Percentiles rank a stretch among this genome's conserved stretches.
These are phyloP conservation scores for Nineta flava DNA, from an alignment of 2,888 invertebrate species.

Conservation along the genomic window DNA sequence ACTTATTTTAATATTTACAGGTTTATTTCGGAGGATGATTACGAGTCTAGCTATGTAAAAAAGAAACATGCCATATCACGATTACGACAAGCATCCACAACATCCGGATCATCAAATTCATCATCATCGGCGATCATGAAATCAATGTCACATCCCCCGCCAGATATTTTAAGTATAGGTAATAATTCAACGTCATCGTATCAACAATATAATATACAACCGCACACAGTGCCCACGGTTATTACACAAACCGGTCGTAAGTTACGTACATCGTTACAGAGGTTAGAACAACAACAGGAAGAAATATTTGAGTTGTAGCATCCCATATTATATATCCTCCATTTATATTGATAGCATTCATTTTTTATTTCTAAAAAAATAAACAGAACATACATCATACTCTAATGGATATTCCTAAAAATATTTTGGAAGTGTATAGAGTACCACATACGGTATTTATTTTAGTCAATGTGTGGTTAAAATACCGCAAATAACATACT, in stretches of 20 bases:
- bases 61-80: conserved; percentile 24
- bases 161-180: conserved; percentile 15
- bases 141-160: not conserved
- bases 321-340: conserved; percentile 18
- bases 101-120: not conserved
- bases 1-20: not conserved
- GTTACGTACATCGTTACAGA: conserved; percentile 63
- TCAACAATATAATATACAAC: not conserved
- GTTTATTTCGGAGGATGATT: not conserved
- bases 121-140: not conserved
- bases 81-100: conserved; percentile 22
- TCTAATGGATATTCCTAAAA: not conserved
- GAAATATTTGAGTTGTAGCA: conserved; percentile 87
- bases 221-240: conserved; percentile 30
- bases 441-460: too few relatives aligned
- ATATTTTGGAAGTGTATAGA: too few relatives aligned
- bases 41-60: conserved; percentile 7
- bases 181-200: conserved; percentile 18
- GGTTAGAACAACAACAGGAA: conserved; percentile 71
- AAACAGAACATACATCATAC: too few relatives aligned
- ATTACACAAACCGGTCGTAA: conserved; percentile 67
- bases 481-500: too few relatives aligned
- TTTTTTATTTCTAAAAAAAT: not conserved
- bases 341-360: conserved; percentile 15
- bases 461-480: too few relatives aligned